Evolutionary conservation across 1,140 invertebrate species (phyloP), one percentile per base, ranked within the genome.

Genomic region (Psix sp.): DNA sequence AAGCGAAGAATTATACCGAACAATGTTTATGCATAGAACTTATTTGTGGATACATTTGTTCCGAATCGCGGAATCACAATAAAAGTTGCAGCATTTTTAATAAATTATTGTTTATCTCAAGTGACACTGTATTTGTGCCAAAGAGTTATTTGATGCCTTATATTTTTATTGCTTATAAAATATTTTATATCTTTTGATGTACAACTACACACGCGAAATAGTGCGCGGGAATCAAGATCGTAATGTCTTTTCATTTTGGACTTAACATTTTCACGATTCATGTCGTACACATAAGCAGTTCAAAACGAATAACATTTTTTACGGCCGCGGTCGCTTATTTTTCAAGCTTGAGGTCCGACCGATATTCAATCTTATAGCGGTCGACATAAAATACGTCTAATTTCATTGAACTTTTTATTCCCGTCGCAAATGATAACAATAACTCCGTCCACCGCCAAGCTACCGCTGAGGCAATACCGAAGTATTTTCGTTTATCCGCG

Each of bases 211-310:
- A 62, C n/a, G n/a, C n/a, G 21, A 70, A 54, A 70, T 42, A 42
- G 18, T 9, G 29, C 10, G 43, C n/a, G 20, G 36, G 62, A 70
- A 70, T 70, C 56, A 62, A 62, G 49, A 71, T 63, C 49, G 67
- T 52, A 62, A 62, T 71, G 57, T 63, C 57, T 71, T 71, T 63
- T 63, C 57, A 71, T 71, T 71, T 63, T 51, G 51, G 51, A 71
- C 49, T 56, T 70, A 62, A 70, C 54, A 56, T 56, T 62, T 49
- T 38, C 13, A 14, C 26, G n/a, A 24, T 24, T 24, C 21, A 24
- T 24, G 21, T 7, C 21, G n/a, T n/a, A 24, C 48, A 62, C 66
- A 70, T 39, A 39, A 56, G 24, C 18, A 49, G 18, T 62, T 54
- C 54, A 42, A 70, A 48, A 62, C 56, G 56, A 60, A 62, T 54